Base-by-base conservation (phyloP, 2,888 invertebrate species). In the Isotomurus palustris region DNA sequence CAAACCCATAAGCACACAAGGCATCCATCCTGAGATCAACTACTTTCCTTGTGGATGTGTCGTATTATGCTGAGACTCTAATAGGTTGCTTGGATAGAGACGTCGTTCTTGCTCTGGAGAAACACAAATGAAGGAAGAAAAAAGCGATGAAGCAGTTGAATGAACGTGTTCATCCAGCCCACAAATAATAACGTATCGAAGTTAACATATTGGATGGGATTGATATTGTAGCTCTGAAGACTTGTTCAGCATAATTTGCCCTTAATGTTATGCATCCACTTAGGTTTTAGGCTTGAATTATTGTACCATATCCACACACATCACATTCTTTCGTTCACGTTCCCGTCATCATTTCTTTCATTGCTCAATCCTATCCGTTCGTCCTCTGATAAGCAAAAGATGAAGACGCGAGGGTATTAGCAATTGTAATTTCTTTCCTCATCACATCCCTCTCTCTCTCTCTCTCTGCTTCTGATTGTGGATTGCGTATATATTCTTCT, bases 401-500 rank as follows among this genome's bases (percentile, higher is more conserved):
- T n/a, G n/a, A n/a, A n/a, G n/a, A n/a, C n/a, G n/a, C 47, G 44
- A 47, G 43, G 48, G 58, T 57, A 64, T 64, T 64, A 60, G 63
- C 63, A 64, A 64, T 64, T 64, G 64, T 64, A 60, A 64, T 64
- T 58, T 57, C 49, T 58, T 53, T 53, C 56, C 62, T 56, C 50
- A 41, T 56, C 56, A n/a, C 40, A 28, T 43, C 49, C 47, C 44
- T 53, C 53, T 50, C 54, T 56, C 47, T n/a, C n/a, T 36, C 22
- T 50, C 40, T 19, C 47, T 40, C 53, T 22, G 22, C 43, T 24
- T 22, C 32, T 32, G 8, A 8, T 32, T 32, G 32, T 32, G 32
- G 14, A 10, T 8, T 32, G 32, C 14, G 32, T 10, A 32, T 32
- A 14, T 32, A n/a, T n/a, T n/a, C n/a, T n/a, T n/a, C n/a, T n/a